These are phyloP conservation scores for Phyllopteryx taeniolatus DNA, from an alignment of 2,113 vertebrate species.

Conservation along the genomic window DNA sequence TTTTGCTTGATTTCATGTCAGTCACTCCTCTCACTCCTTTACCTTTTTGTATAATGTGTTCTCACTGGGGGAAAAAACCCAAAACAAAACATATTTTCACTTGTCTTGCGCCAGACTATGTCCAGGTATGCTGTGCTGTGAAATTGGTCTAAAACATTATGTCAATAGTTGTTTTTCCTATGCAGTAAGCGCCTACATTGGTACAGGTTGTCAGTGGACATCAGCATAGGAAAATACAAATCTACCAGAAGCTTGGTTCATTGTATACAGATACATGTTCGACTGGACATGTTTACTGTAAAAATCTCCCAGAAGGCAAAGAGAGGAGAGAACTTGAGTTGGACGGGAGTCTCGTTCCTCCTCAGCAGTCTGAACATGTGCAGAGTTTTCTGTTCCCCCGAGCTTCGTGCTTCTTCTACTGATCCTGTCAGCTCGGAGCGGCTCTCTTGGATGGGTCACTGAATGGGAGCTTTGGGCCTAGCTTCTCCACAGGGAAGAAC, in stretches of 20 bases:
- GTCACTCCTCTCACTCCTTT: no score
- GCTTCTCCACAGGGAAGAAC: conserved; percentile 50
- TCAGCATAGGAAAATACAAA: conserved; percentile 23
- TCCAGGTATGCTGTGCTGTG: no score
- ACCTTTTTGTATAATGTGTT: no score
- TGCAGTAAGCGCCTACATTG: neutral
- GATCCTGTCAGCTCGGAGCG: conserved; percentile 51
- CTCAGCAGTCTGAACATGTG: conserved; percentile 45
- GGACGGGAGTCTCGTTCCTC: conserved; percentile 24
- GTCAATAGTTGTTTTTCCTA: no score
- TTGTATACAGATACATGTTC: conserved; percentile 27
- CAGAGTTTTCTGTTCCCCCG: conserved; percentile 34
- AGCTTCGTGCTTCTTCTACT: conserved; percentile 45
- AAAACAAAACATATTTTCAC: no score
- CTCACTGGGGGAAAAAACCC: no score
- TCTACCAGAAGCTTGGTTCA: conserved; percentile 4
- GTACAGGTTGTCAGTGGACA: conserved; percentile 9
- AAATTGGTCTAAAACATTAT: no score
- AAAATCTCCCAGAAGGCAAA: conserved; percentile 4
- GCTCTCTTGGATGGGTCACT: conserved; percentile 46
- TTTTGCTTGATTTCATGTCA: no score
- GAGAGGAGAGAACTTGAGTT: conserved; percentile 14
- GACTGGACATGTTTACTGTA: conserved; percentile 14
- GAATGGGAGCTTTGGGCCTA: conserved; percentile 45
- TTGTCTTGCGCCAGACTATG: no score